Conservation (phyloP, 2,888 invertebrate species). For the Ligdia adustata region DNA sequence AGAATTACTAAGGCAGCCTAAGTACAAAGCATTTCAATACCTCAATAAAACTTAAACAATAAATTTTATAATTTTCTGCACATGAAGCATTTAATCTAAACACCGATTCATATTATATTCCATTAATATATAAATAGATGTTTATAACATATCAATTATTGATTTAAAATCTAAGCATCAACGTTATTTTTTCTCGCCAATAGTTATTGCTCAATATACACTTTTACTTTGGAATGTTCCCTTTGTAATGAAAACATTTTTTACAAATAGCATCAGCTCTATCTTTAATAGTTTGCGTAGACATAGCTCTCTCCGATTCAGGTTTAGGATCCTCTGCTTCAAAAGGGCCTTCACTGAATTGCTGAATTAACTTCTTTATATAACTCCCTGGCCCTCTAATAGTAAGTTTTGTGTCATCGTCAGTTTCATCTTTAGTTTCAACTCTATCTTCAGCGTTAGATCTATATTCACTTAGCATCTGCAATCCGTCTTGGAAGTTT, state of each 20-base stretch:
- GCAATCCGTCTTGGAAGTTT: slow-evolving; percentile 70
- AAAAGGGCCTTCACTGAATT: slow-evolving; percentile 77
- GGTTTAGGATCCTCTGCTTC: slow-evolving; percentile 68
- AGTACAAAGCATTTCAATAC: too few relatives aligned
- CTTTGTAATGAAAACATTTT: slow-evolving; percentile 80
- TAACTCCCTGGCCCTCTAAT: slow-evolving; percentile 76
- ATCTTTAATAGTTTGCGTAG: slow-evolving; percentile 64
- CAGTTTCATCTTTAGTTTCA: slow-evolving; percentile 43
- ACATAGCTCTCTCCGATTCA: slow-evolving; percentile 64
- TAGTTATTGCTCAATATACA: slow-evolving; percentile 16
- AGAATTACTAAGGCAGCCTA: too few relatives aligned
- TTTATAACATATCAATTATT: too few relatives aligned
- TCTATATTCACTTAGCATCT: slow-evolving; percentile 58
- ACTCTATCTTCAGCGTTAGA: slow-evolving; percentile 42
- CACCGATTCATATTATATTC: too few relatives aligned
- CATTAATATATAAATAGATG: too few relatives aligned
- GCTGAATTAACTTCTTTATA: slow-evolving; percentile 77
- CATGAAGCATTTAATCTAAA: slow-evolving; percentile 5
- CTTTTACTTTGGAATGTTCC: slow-evolving; percentile 64
- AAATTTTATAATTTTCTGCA: background rate
- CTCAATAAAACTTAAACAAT: too few relatives aligned
- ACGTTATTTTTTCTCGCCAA: slow-evolving; percentile 7
- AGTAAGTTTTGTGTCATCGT: slow-evolving; percentile 63
- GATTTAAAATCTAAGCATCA: background rate
- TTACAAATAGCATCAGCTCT: slow-evolving; percentile 79